Conservation (phyloP, 1,140 invertebrate species). For the Drosophila fuyamai region DNA sequence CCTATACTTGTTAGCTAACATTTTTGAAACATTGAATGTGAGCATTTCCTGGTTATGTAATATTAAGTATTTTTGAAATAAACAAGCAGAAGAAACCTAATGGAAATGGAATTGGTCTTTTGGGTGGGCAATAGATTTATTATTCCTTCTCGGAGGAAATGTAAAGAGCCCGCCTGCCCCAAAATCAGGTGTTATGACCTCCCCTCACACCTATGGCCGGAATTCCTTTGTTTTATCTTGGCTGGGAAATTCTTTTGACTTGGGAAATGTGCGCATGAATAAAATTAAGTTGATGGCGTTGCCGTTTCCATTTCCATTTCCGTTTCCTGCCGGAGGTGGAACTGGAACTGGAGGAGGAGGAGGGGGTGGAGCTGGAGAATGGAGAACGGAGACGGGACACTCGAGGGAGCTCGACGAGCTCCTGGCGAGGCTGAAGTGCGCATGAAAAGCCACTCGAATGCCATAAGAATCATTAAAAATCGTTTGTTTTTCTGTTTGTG, state of each 20-base stretch:
- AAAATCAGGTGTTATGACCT: conserved; percentile 16
- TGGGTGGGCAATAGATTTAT: conserved; percentile 6
- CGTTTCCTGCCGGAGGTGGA: conserved; percentile 37
- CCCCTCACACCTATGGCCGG: conserved; percentile 1
- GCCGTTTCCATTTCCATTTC: conserved; percentile 74
- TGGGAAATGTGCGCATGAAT: conserved; percentile 71
- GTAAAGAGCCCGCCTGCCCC: neutral
- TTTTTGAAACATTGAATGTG: too few relatives aligned
- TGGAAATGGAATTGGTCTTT: neutral
- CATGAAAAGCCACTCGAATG: conserved; percentile 79
- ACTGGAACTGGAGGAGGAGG: neutral
- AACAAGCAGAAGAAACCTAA: neutral
- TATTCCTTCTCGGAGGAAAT: neutral
- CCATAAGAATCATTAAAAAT: conserved; percentile 83
- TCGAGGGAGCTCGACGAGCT: conserved; percentile 20
- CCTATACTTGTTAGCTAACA: too few relatives aligned
- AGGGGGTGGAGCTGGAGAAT: neutral
- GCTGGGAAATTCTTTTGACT: conserved; percentile 62
- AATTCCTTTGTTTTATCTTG: conserved; percentile 66
- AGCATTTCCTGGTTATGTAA: too few relatives aligned
- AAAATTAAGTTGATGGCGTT: conserved; percentile 80
- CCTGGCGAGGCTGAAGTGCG: conserved; percentile 61
- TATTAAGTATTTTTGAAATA: neutral
- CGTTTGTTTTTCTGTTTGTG: conserved; percentile 61
- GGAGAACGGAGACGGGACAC: conserved; percentile 6